These are phyloP conservation scores for Zootermopsis nevadensis DNA, from an alignment of 2,888 invertebrate species.

Conservation along the genomic window DNA sequence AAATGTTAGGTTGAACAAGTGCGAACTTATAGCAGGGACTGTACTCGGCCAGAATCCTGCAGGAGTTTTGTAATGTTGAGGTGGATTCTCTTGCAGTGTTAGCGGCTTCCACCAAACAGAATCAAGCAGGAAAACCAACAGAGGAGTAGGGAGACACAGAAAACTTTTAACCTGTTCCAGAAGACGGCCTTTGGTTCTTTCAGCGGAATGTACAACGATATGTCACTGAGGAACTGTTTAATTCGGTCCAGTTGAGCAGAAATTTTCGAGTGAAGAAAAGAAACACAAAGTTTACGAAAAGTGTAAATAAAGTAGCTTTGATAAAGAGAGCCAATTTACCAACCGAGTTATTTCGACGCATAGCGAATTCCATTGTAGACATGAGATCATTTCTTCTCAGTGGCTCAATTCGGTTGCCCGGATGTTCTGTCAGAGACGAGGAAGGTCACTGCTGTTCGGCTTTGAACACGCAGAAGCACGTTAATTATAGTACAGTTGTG, in stretches of 20 bases:
- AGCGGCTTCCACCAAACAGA: constrained; percentile 27
- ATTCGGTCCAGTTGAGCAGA: not conserved
- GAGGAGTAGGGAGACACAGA: constrained; percentile 6
- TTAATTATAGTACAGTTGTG: too few species aligned
- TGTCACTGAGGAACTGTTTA: not conserved
- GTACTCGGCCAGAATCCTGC: not conserved
- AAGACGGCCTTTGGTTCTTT: not conserved
- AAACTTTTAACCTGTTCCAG: constrained; percentile 1
- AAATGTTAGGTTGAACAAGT: too few species aligned
- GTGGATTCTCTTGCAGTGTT: constrained; percentile 31
- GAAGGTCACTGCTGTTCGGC: too few species aligned
- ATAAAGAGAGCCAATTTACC: not conserved
- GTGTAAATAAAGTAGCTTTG: not conserved
- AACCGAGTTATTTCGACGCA: too few species aligned
- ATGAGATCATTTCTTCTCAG: not conserved
- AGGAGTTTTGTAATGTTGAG: constrained; percentile 11
- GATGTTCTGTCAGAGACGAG: too few species aligned
- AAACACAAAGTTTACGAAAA: not conserved
- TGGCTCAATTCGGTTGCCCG: too few species aligned
- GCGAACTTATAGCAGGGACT: not conserved
- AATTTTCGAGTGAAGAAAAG: not conserved
- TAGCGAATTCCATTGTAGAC: too few species aligned
- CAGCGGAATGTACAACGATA: not conserved
- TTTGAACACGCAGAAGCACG: too few species aligned
- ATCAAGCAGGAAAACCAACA: not conserved